Percentiles rank a stretch among this genome's conserved stretches.
Evolutionary conservation across 2,113 vertebrate species (phyloP).

Genomic region (Rhabdornis inornatus): DNA sequence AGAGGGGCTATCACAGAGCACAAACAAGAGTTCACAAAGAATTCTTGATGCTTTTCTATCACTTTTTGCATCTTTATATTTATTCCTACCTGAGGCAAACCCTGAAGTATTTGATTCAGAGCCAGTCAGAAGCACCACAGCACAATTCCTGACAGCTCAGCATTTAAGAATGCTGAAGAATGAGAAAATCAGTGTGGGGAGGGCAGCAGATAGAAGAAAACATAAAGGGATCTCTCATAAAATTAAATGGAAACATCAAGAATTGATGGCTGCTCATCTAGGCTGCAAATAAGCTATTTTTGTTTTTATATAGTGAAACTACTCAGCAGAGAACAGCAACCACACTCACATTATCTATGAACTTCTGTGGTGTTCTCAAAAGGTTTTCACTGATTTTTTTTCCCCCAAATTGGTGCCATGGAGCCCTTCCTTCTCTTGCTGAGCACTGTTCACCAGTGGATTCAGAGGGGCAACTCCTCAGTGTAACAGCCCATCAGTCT

Average conservation of each 20-base stretch:
- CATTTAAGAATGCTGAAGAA: conserved; percentile 37
- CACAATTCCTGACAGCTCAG: conserved; percentile 18
- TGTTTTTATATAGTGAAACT: conserved; percentile 28
- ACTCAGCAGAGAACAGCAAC: neutral
- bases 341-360: neutral
- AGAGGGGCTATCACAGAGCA: neutral
- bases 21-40: neutral
- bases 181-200: neutral
- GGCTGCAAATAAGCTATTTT: conserved; percentile 56
- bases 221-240: conserved; percentile 55
- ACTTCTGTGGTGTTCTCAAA: neutral
- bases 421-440: neutral
- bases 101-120: conserved; percentile 12
- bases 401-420: neutral
- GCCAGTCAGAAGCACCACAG: neutral
- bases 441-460: neutral
- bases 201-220: conserved; percentile 19
- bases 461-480: neutral
- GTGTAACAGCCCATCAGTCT: neutral
- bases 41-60: neutral
- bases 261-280: conserved; percentile 51
- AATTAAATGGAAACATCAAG: conserved; percentile 59
- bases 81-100: conserved; percentile 35
- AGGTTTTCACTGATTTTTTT: neutral
- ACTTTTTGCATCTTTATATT: neutral